A percentile compares a stretch with the other conserved stretches of the same genome.
phyloP scores from a whole-genome alignment of 2,888 invertebrate species.

The Drosophila mercatorum region DNA sequence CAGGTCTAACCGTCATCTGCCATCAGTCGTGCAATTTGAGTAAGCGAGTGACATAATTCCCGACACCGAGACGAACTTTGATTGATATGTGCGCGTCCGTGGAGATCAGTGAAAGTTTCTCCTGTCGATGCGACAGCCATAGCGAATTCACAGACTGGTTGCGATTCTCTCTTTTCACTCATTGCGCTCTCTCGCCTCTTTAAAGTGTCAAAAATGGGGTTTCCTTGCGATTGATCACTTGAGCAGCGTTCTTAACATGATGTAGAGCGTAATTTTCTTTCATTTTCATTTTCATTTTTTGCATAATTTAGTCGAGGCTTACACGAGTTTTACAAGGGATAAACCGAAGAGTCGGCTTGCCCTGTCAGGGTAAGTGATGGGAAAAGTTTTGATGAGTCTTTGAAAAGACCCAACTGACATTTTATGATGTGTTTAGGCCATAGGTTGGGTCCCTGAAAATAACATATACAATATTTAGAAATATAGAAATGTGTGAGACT shows the following conservation, averaged over 20 bases:
- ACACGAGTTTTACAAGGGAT: constrained; percentile 70
- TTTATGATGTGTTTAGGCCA: constrained; percentile 12
- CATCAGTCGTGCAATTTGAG: constrained; percentile 80
- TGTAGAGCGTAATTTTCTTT: constrained; percentile 53
- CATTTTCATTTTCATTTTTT: constrained; percentile 46
- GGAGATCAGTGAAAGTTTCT: constrained; percentile 65
- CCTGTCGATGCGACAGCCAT: constrained; percentile 61
- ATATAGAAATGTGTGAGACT: neutral
- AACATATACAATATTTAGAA: neutral
- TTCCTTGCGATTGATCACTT: constrained; percentile 70
- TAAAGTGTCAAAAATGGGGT: constrained; percentile 64
- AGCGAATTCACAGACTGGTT: constrained; percentile 65
- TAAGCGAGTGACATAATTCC: constrained; percentile 83
- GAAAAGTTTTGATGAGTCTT: constrained; percentile 12
- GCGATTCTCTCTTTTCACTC: constrained; percentile 22
- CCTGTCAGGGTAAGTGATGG: constrained; percentile 21
- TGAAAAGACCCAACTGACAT: constrained; percentile 11
- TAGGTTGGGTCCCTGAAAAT: neutral
- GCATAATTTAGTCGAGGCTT: constrained; percentile 69
- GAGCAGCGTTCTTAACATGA: constrained; percentile 51
- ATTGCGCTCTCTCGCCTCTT: constrained; percentile 20
- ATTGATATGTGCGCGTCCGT: constrained; percentile 75
- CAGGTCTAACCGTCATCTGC: constrained; percentile 46
- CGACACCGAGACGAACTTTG: constrained; percentile 83
- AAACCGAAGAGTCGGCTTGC: constrained; percentile 9